These are phyloP conservation scores for Spicauda simplicius DNA, from an alignment of 2,888 invertebrate species.

Conservation along the genomic window DNA sequence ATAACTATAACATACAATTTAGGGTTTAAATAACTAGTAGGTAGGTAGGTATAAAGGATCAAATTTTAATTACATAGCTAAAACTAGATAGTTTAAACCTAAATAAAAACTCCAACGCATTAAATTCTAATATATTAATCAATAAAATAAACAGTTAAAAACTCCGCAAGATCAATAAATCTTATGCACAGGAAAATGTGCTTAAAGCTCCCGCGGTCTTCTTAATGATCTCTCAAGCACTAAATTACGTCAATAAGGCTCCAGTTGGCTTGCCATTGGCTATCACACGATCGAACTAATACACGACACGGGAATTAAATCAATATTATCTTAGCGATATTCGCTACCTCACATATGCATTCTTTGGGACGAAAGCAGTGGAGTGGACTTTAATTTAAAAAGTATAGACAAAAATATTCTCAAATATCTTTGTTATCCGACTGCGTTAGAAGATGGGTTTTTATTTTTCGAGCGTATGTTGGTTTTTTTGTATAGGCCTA, in stretches of 20 bases:
- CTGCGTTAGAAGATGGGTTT: no score
- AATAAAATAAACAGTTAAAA: conserved; percentile 10
- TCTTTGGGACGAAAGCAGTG: conserved; percentile 39
- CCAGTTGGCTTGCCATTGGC: conserved; percentile 31
- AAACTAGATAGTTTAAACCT: no score
- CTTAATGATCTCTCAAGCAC: conserved; percentile 21
- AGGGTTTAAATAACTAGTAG: no score
- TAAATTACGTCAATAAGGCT: conserved; percentile 38
- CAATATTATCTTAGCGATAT: conserved; percentile 55
- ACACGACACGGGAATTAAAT: conserved; percentile 47
- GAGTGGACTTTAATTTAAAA: conserved; percentile 40
- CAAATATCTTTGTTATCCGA: no score
- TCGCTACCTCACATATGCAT: conserved; percentile 50
- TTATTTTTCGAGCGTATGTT: no score
- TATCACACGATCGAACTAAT: conserved; percentile 44
- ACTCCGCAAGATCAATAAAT: conserved; percentile 20
- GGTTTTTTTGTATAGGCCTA: no score
- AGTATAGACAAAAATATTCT: no score
- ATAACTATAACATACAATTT: no score
- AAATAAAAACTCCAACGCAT: no score
- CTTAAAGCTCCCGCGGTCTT: conserved; percentile 23
- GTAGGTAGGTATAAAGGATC: no score
- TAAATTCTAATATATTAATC: no score
- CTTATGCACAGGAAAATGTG: conserved; percentile 21
- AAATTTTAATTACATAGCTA: no score